phyloP scores from a whole-genome alignment of 2,797 vertebrate genomes.

The Furcifer pardalis region DNA sequence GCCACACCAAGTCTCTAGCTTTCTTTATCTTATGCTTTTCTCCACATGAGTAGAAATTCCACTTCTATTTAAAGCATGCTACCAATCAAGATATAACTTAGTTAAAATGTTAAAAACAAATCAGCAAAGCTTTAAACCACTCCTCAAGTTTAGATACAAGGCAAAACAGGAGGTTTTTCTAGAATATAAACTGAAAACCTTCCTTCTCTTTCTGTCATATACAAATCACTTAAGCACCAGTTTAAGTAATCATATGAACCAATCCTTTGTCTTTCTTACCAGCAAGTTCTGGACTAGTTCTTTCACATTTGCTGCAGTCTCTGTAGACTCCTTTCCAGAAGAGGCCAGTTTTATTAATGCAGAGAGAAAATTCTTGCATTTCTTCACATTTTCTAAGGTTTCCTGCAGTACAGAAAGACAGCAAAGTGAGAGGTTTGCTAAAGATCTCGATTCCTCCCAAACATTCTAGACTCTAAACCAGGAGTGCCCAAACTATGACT shows the following conservation, averaged over 20 bases:
- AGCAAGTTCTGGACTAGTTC: conserved; percentile 93
- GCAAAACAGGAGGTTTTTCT: too few relatives aligned
- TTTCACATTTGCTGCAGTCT: conserved; percentile 94
- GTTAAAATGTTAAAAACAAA: not conserved
- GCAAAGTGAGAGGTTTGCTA: not conserved
- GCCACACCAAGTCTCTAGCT: too few relatives aligned
- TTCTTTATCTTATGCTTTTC: not conserved
- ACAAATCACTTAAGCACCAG: not conserved
- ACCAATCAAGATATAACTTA: too few relatives aligned
- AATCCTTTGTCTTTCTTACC: conserved; percentile 78
- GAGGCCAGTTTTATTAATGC: conserved; percentile 97
- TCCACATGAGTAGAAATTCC: not conserved
- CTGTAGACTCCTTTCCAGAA: conserved; percentile 91
- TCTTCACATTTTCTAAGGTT: conserved; percentile 99
- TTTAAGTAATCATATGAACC: not conserved
- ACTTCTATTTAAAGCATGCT: not conserved
- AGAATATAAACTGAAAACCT: not conserved
- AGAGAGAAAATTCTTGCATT: conserved; percentile 97
- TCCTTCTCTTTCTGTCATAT: not conserved
- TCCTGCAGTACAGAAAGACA: conserved; percentile 78
- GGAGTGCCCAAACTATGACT: too few relatives aligned
- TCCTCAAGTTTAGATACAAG: not conserved
- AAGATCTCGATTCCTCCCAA: too few relatives aligned
- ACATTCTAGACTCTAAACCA: not conserved
- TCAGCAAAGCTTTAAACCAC: not conserved